Base-by-base conservation (phyloP, 2,113 vertebrate species). In the Pseudorhombus dupliciocellatus region DNA sequence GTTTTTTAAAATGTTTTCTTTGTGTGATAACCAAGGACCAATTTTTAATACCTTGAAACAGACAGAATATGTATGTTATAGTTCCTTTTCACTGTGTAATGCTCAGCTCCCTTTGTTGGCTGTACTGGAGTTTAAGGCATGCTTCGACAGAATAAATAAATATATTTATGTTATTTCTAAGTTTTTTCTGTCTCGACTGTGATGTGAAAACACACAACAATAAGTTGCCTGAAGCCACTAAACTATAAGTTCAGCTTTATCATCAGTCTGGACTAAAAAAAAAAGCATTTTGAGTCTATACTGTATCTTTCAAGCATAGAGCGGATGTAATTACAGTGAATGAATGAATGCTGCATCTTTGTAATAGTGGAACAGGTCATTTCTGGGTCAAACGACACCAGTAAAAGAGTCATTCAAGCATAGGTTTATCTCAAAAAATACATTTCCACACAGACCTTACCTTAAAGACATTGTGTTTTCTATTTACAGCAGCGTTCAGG, bases 151-250 rank as follows among this genome's bases (percentile, higher is more conserved):
- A 78, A 68, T 37, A 12, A 89, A 85, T 85, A 90, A 87, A 90
- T 84, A 77, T 89, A 89, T 90, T 89, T 90, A 87, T 91, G 78
- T 85, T 22, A 7, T 26, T 44, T 53, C 57, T n/a, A n/a, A n/a
- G 7, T 48, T 66, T 34, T 59, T 34, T 26, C 15, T 28, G 16
- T 28, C 26, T 54, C 25, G 14, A 26, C 25, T 54, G 21, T 12
- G 9, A n/a, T 50, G 14, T 7, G 18, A 48, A 48, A 48, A 21
- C 46, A 50, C 20, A n/a, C 18, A 37, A 11, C 34, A 12, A 37
- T 37, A 37, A 37, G 10, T 37, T 37, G 34, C 34, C 2, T 37
- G 11, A 37, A 37, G 12, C 40, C 40, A 48, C 20, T 7, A 55
- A 28, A 26, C 48, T 53, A 11, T 54, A 56, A 44, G 16, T 44